Evolutionary conservation across 2,888 invertebrate species (phyloP), one percentile per base, ranked within the genome.

Genomic region (Spodoptera littoralis): DNA sequence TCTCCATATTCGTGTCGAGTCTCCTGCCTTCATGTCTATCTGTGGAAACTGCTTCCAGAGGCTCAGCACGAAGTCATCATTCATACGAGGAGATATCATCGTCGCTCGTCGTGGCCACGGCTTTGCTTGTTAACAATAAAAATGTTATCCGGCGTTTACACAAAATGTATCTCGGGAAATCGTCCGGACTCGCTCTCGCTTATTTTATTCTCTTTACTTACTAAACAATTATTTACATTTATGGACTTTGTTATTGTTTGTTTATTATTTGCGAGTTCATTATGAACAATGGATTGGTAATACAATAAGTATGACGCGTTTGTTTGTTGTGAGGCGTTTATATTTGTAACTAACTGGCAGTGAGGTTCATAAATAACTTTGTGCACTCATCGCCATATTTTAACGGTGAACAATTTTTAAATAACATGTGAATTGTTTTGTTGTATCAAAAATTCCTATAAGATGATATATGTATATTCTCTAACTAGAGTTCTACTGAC

Each of bases 31-130:
- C 86, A 86, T 86, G 90, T 88, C 89, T 90, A 91, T 90, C 88
- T 86, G 78, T 76, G 81, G 80, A 81, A 84, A 83, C 88, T 90
- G 88, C 89, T 92, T 91, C 90, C 88, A 91, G 88, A 90, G 91
- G 90, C 91, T 85, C 84, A 88, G 93, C 94, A 94, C 94, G 94
- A 94, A 94, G 92, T 92, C 93, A 94, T 94, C 94, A 93, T 94
- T 94, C 94, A 94, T 94, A 93, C 90, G 88, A 88, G 86, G 79
- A 91, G 94, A 94, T 94, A 94, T 92, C 93, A 94, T 94, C 94
- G 91, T 90, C 85, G 90, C 90, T 89, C 89, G 87, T 88, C 90
- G 90, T 91, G 90, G 90, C 90, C 89, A 88, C 87, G 90, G 90
- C 88, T 88, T 82, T 84, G 89, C 94, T 93, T 93, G 94, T 94